Percentiles rank a stretch among this genome's conserved stretches.
Evolutionary conservation across 2,888 invertebrate genomes (phyloP).

Genomic region (Napeogenes sylphis): DNA sequence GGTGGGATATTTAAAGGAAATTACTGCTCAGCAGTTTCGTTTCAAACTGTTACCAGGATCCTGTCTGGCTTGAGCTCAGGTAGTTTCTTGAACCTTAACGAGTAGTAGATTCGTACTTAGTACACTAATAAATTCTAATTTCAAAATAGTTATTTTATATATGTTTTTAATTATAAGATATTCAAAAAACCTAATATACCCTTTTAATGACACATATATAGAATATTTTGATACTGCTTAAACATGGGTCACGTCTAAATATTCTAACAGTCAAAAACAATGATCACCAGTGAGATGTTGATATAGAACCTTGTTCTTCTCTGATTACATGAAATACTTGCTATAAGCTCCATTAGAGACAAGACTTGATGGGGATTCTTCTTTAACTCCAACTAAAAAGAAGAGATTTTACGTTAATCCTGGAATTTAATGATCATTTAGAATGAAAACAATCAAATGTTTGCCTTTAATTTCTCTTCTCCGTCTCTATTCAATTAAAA

Average conservation of each 20-base stretch:
- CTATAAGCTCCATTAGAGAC: constrained; percentile 58
- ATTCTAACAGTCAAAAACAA: background rate
- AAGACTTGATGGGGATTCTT: constrained; percentile 57
- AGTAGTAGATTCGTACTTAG: no score
- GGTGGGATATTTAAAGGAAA: constrained; percentile 1
- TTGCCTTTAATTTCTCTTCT: constrained; percentile 6
- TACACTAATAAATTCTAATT: no score
- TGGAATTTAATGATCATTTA: background rate
- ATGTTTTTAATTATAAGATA: no score
- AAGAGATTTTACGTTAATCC: constrained; percentile 15
- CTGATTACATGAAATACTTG: constrained; percentile 65
- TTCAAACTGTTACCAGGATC: background rate
- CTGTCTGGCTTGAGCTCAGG: background rate
- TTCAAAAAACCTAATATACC: no score
- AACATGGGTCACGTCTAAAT: constrained; percentile 6
- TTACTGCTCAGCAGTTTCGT: background rate
- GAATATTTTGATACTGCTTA: background rate
- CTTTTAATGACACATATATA: no score
- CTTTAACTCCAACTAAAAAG: constrained; percentile 62
- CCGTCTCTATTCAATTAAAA: constrained; percentile 8
- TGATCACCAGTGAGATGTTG: constrained; percentile 1
- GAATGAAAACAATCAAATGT: background rate
- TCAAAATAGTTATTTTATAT: no score
- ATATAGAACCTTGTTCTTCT: constrained; percentile 24
- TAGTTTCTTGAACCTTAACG: no score